Conservation (phyloP, 2,797 vertebrate species). For the Monodelphis domestica region DNA sequence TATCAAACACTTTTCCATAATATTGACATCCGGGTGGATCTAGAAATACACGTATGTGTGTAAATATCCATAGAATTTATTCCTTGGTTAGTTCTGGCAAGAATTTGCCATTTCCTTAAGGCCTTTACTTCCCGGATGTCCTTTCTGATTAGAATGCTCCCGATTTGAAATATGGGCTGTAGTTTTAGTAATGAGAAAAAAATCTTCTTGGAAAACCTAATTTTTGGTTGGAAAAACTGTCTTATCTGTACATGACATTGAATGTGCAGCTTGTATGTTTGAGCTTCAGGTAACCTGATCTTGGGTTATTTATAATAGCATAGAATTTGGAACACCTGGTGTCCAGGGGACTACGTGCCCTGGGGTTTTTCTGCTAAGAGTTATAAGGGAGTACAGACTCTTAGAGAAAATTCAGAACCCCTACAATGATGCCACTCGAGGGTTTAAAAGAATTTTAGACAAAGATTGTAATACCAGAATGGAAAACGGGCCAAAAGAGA, state of each 20-base stretch:
- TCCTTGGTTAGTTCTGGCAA: constrained; percentile 1
- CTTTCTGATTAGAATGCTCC: constrained; percentile 5
- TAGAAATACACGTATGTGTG: constrained; percentile 32
- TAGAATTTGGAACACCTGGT: constrained; percentile 51
- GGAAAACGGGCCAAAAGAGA: constrained; percentile 48
- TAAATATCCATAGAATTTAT: constrained; percentile 15
- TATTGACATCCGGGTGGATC: background rate
- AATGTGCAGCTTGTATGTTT: constrained; percentile 9
- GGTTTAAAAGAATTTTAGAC: constrained; percentile 53
- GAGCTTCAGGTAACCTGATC: constrained; percentile 27
- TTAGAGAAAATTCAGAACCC: constrained; percentile 36
- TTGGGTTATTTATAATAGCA: constrained; percentile 14
- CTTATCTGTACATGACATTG: constrained; percentile 24
- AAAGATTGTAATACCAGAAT: constrained; percentile 42
- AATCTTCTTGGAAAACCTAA: constrained; percentile 18
- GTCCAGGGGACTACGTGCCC: constrained; percentile 52
- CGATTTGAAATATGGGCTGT: constrained; percentile 24
- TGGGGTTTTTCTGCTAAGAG: constrained; percentile 5
- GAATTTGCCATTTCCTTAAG: constrained; percentile 4
- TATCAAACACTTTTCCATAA: constrained; percentile 79
- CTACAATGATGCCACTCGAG: constrained; percentile 13
- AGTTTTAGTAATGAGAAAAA: constrained; percentile 38
- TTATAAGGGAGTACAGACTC: constrained; percentile 13
- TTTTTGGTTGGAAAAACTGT: constrained; percentile 44
- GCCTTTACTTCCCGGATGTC: constrained; percentile 43